Evolutionary conservation across 2,113 vertebrate genomes (phyloP), one percentile per base, ranked within the genome.

Genomic region (Sterrhoptilus dennistouni): DNA sequence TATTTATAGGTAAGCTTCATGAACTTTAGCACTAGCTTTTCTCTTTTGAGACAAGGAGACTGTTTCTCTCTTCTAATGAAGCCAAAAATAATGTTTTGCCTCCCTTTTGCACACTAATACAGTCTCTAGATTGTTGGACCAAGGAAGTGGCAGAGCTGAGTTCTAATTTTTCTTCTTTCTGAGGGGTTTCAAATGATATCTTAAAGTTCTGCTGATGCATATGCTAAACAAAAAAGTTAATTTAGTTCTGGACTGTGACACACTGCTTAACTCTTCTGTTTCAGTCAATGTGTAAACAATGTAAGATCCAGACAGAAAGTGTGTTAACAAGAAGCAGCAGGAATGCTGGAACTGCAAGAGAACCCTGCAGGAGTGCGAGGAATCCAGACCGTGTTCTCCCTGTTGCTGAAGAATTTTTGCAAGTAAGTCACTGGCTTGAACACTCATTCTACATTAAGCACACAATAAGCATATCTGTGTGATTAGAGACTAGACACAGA

Each of bases 171-270:
- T 63, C 8, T 90, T 83, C 23, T 52, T 21, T 47, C 53, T 25
- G 8, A 60, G 4, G 1, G 12, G 3, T 66, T 90, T 92, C 38
- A 45, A 69, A 71, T 0, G 0, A 4, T 60, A 38, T 57, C 28
- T 81, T 45, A 27, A 57, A 45, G 33, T 61, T 87, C 25, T 79
- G 19, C 5, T 71, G 33, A 33, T 45, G 31, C 20, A 50, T 36
- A 18, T 65, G 28, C 5, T 54, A 45, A 84, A 61, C 21, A 84
- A 2, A 6, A 66, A 45, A 59, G 70, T 49, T 63, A 59, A 66
- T 50, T 56, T 81, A 31, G 13, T 52, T 87, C 36, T 52, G 9
- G 5, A 15, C 10, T 64, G 7, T 45, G 20, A 1, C 61, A 40
- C 12, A 29, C 24, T 45, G 38, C 35, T 64, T 53, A 13, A 56